These are phyloP conservation scores for Cyclargus thomasi DNA, from an alignment of 1,140 invertebrate genomes.

Conservation along the genomic window DNA sequence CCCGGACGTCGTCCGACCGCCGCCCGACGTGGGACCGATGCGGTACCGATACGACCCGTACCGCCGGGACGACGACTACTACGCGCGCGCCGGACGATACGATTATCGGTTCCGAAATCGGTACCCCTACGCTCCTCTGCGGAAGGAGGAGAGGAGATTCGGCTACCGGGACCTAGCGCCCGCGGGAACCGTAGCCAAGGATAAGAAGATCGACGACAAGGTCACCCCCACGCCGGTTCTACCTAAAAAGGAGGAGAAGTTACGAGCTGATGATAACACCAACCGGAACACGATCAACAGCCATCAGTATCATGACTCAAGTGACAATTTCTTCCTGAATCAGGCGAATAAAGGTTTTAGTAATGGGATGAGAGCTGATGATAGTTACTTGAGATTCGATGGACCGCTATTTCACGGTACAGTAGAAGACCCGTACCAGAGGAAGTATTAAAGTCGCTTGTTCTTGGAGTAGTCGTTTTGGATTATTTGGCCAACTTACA, in stretches of 20 bases:
- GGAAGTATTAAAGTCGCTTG: slow-evolving; percentile 44
- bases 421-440: slow-evolving; percentile 65
- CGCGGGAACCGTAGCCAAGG: slow-evolving; percentile 55
- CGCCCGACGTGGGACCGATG: slow-evolving; percentile 59
- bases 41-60: slow-evolving; percentile 68
- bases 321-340: slow-evolving; percentile 38
- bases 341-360: slow-evolving; percentile 56
- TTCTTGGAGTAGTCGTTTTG: neutral
- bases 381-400: slow-evolving; percentile 62
- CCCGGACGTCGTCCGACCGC: slow-evolving; percentile 69
- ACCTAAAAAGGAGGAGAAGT: slow-evolving; percentile 62
- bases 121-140: slow-evolving; percentile 63
- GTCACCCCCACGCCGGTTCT: slow-evolving; percentile 60
- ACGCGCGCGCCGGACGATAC: slow-evolving; percentile 54
- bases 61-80: slow-evolving; percentile 62
- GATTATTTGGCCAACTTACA: neutral
- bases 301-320: slow-evolving; percentile 67
- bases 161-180: slow-evolving; percentile 60
- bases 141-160: slow-evolving; percentile 62
- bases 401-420: slow-evolving; percentile 64
- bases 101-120: slow-evolving; percentile 61
- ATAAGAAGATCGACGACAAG: slow-evolving; percentile 67
- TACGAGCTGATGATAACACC: slow-evolving; percentile 33
- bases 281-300: slow-evolving; percentile 65
- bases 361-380: slow-evolving; percentile 50